A percentile compares a stretch with the other conserved stretches of the same genome.
Conservation (phyloP, 2,797 vertebrate species). For the Ibycter americanus region DNA sequence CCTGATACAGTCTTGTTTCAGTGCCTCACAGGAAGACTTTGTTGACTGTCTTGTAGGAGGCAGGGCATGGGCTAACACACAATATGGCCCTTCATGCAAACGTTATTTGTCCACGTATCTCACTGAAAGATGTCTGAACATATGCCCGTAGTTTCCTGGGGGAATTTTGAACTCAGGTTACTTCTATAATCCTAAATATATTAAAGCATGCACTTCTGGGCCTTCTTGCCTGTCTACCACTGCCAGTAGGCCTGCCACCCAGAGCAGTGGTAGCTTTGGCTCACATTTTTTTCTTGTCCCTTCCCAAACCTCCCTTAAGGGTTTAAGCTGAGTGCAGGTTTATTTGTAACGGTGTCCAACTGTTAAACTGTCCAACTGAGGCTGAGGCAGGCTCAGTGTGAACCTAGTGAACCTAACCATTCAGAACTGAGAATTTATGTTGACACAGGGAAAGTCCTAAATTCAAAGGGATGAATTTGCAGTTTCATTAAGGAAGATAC, state of each 20-base stretch:
- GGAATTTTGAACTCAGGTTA: background rate
- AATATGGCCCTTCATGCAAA: background rate
- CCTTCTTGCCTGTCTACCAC: background rate
- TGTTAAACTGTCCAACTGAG: background rate
- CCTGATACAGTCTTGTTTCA: background rate
- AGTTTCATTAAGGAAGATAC: background rate
- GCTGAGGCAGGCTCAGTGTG: background rate
- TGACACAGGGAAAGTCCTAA: background rate
- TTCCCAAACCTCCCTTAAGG: background rate
- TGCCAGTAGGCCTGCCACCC: background rate
- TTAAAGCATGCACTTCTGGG: background rate
- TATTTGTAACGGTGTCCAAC: background rate
- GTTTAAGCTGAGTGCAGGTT: background rate
- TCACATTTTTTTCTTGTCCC: background rate
- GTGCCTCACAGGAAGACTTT: background rate
- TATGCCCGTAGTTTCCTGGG: background rate
- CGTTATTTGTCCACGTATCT: background rate
- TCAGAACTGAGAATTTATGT: background rate
- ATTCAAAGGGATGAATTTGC: background rate
- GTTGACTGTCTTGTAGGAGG: background rate
- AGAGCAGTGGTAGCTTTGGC: no score
- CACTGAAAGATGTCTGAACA: background rate
- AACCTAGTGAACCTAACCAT: background rate
- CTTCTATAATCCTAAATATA: background rate
- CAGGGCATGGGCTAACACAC: background rate